These are phyloP conservation scores for Chrysogorgia sp. DNA, from an alignment of 92 coral and sea anemone species.

Conservation along the genomic window DNA sequence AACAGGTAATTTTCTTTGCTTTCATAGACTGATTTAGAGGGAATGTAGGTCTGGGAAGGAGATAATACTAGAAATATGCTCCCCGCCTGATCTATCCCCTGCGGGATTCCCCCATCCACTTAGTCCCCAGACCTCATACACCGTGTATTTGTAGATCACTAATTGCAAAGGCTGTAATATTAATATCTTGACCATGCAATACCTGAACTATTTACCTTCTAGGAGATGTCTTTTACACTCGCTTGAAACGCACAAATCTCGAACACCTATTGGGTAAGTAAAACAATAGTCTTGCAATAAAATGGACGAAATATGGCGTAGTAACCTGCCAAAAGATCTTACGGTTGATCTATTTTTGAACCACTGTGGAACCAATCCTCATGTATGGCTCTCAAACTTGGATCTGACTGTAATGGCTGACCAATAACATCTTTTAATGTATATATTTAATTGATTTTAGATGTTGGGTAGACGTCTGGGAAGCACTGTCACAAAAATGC, in stretches of 20 bases:
- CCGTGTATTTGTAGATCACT: too few relatives aligned
- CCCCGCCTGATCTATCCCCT: too few relatives aligned
- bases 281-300: not conserved
- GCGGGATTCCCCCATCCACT: too few relatives aligned
- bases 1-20: slow-evolving; percentile 68
- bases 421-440: not conserved
- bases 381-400: too few relatives aligned
- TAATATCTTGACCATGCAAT: not conserved
- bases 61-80: too few relatives aligned
- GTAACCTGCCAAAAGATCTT: too few relatives aligned
- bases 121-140: too few relatives aligned
- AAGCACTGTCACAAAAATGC: slow-evolving; percentile 95
- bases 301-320: too few relatives aligned
- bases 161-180: not conserved
- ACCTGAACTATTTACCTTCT: not conserved
- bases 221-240: slow-evolving; percentile 98
- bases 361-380: too few relatives aligned
- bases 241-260: slow-evolving; percentile 89
- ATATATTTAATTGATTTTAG: slow-evolving; percentile 35
- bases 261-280: slow-evolving; percentile 88
- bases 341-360: too few relatives aligned
- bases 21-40: not conserved
- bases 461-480: slow-evolving; percentile 99
- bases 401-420: not conserved
- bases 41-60: not conserved